Evolutionary conservation across 1,140 invertebrate species (phyloP).

Genomic region (Aradophagus sp.): DNA sequence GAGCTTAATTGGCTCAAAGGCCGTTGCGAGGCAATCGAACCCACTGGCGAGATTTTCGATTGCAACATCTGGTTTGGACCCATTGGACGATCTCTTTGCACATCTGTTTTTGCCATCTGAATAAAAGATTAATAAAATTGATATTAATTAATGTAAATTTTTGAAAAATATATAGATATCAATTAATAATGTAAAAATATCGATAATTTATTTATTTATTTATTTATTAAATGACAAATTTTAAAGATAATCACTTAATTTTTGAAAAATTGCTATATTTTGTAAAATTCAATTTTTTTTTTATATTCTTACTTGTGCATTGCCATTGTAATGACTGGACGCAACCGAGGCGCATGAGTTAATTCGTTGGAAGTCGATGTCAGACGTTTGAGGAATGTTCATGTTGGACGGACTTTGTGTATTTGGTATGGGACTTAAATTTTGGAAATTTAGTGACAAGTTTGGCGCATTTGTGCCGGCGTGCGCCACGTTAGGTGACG

Average conservation of each 20-base stretch:
- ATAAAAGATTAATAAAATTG: slow-evolving; percentile 5
- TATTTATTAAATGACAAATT: too few species aligned
- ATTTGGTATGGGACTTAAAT: slow-evolving; percentile 72
- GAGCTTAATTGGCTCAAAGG: slow-evolving; percentile 71
- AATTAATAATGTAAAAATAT: too few species aligned
- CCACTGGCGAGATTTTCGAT: slow-evolving; percentile 75
- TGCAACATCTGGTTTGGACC: slow-evolving; percentile 65
- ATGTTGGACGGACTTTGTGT: slow-evolving; percentile 67
- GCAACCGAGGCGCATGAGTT: slow-evolving; percentile 61
- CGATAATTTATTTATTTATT: too few species aligned
- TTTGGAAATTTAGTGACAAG: slow-evolving; percentile 73
- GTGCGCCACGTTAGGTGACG: slow-evolving; percentile 71
- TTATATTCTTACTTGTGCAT: slow-evolving; percentile 63
- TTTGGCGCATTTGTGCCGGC: slow-evolving; percentile 66
- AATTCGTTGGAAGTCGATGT: slow-evolving; percentile 69
- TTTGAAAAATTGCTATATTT: too few species aligned
- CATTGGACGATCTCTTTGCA: slow-evolving; percentile 62
- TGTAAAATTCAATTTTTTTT: too few species aligned
- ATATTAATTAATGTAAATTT: neutral
- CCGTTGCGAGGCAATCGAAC: slow-evolving; percentile 75
- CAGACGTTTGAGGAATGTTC: slow-evolving; percentile 63
- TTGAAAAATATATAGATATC: too few species aligned
- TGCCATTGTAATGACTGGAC: slow-evolving; percentile 70
- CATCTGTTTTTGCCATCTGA: slow-evolving; percentile 58
- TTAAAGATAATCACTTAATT: too few species aligned